A percentile compares a stretch with the other conserved stretches of the same genome.
phyloP scores from a whole-genome alignment of 1,140 invertebrate genomes.

The Drosophila grimshawi region DNA sequence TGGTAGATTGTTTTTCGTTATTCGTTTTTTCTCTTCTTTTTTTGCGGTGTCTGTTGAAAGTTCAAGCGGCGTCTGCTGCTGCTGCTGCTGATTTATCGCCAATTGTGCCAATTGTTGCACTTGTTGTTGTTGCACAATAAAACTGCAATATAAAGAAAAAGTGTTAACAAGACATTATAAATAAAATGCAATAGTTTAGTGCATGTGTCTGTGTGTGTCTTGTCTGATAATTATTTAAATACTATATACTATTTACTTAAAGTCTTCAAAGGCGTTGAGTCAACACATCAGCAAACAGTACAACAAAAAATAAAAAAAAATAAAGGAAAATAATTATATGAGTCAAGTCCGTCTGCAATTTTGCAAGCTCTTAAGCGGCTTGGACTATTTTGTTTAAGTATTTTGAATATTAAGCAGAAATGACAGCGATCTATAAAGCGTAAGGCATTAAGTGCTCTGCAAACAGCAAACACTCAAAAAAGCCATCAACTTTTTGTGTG shows the following conservation, averaged over 20 bases:
- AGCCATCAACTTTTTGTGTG: no score
- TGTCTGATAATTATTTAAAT: conserved; percentile 22
- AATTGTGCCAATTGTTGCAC: conserved; percentile 76
- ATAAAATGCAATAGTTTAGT: conserved; percentile 31
- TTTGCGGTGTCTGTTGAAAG: conserved; percentile 29
- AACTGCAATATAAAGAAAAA: conserved; percentile 57
- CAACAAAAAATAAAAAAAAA: not conserved
- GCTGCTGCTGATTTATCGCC: conserved; percentile 73
- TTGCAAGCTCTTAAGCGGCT: not conserved
- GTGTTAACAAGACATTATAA: conserved; percentile 12
- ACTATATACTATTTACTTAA: not conserved
- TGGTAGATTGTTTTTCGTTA: conserved; percentile 13
- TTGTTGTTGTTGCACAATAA: conserved; percentile 71
- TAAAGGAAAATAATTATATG: conserved; percentile 3
- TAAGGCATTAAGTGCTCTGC: not conserved
- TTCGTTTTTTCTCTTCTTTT: conserved; percentile 34
- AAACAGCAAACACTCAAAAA: not conserved
- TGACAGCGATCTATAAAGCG: not conserved
- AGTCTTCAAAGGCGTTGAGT: conserved; percentile 14
- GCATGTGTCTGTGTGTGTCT: no score
- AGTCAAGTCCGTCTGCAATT: conserved; percentile 11
- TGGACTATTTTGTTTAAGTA: not conserved
- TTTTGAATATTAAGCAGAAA: not conserved
- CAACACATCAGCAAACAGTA: conserved; percentile 30
- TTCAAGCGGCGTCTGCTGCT: conserved; percentile 38